phyloP scores from a whole-genome alignment of 2,888 invertebrate species.

The Eupelmus urozonus region DNA sequence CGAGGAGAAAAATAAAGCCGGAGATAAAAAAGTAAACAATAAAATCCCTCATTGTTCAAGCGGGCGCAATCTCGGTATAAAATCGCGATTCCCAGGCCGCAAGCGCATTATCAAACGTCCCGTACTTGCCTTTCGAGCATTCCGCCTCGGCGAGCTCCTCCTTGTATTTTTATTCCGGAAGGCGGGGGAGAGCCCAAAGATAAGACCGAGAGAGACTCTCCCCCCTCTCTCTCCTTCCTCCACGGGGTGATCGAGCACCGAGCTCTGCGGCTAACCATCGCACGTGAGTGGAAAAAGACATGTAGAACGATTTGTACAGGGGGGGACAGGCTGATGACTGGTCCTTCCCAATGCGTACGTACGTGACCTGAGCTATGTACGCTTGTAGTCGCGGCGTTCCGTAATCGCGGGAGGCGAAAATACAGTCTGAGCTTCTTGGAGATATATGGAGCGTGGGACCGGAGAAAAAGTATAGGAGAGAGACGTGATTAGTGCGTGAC shows the following conservation, averaged over 20 bases:
- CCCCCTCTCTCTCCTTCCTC: neutral
- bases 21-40: conserved; percentile 25
- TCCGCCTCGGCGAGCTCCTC: conserved; percentile 18
- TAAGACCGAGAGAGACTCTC: conserved; percentile 34
- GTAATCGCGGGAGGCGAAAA: conserved; percentile 49
- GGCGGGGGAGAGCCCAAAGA: conserved; percentile 25
- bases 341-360: no score
- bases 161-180: conserved; percentile 45
- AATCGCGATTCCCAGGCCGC: conserved; percentile 51
- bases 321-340: neutral
- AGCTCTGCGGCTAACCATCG: conserved; percentile 49
- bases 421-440: no score
- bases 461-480: conserved; percentile 11
- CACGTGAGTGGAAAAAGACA: conserved; percentile 59
- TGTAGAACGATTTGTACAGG: conserved; percentile 56
- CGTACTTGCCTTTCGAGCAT: conserved; percentile 31
- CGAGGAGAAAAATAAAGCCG: neutral
- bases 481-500: conserved; percentile 42
- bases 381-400: conserved; percentile 2
- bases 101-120: conserved; percentile 52
- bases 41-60: conserved; percentile 40
- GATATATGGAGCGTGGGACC: no score
- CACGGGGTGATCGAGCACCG: conserved; percentile 60
- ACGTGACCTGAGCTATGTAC: conserved; percentile 46
- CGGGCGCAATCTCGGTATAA: conserved; percentile 41